Evolutionary conservation across 2,113 vertebrate genomes (phyloP).

Genomic region (Gymnarchus niloticus): DNA sequence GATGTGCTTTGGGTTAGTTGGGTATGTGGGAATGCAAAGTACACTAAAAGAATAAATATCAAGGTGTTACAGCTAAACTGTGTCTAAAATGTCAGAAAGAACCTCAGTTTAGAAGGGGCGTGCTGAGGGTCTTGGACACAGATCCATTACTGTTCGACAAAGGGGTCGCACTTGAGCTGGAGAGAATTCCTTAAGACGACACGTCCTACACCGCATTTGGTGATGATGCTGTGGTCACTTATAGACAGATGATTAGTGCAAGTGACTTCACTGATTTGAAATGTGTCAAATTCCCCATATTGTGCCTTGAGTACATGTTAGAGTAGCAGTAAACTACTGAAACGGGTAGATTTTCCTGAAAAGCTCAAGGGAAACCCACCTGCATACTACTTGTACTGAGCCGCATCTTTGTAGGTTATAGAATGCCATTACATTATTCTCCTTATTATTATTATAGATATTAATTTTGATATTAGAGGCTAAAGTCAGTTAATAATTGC

Average conservation of each 20-base stretch:
- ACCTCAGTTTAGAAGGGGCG: not conserved
- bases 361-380: no score
- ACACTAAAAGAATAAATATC: not conserved
- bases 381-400: no score
- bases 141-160: not conserved
- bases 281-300: not conserved
- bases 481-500: not conserved
- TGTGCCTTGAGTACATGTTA: not conserved
- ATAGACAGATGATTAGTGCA: not conserved
- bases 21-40: not conserved
- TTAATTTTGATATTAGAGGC: no score
- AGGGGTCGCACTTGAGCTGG: not conserved
- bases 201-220: not conserved
- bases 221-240: not conserved
- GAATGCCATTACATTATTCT: not conserved
- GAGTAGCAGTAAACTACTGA: not conserved
- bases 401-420: not conserved
- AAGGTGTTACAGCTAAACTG: not conserved
- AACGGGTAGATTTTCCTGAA: not conserved
- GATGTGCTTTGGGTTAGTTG: not conserved
- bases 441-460: not conserved
- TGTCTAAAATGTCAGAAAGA: not conserved
- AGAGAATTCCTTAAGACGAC: not conserved
- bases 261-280: no score
- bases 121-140: not conserved